A percentile compares a stretch with the other conserved stretches of the same genome.
These are phyloP conservation scores for Perccottus glenii DNA, from an alignment of 2,113 vertebrate genomes.

Conservation along the genomic window DNA sequence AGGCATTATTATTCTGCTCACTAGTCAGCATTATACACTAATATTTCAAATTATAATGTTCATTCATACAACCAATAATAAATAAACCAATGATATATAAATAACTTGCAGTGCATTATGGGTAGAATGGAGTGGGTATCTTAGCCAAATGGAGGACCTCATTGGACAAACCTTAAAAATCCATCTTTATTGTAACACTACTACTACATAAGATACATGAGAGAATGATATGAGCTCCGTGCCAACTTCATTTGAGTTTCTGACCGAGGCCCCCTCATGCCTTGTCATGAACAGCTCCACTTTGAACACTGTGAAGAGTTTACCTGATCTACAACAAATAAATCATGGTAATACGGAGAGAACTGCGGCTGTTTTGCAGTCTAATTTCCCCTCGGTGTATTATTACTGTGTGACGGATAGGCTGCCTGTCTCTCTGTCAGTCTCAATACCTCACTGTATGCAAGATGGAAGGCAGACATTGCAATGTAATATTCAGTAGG, in stretches of 20 bases:
- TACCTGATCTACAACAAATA: slow-evolving; percentile 16
- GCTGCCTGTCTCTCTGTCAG: slow-evolving; percentile 7
- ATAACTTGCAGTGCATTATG: no score
- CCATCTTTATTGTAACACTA: not conserved
- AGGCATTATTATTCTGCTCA: no score
- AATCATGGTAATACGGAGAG: slow-evolving; percentile 16
- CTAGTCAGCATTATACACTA: no score
- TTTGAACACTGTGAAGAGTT: slow-evolving; percentile 7
- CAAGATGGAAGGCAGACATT: not conserved
- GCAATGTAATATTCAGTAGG: slow-evolving; percentile 31
- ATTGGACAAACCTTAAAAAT: no score
- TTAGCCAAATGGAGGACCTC: no score
- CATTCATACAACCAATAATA: no score
- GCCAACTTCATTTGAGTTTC: not conserved
- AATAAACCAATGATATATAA: no score
- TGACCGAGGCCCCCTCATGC: not conserved
- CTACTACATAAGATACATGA: not conserved
- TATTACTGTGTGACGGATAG: slow-evolving; percentile 8
- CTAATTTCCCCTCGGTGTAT: slow-evolving; percentile 17
- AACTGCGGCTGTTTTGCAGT: slow-evolving; percentile 24
- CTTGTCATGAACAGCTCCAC: not conserved
- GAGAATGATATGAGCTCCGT: not conserved
- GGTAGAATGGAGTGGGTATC: no score
- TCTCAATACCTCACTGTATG: slow-evolving; percentile 3
- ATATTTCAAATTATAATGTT: no score